Evolutionary conservation across 2,797 vertebrate species (phyloP).

Genomic region (Anguilla anguilla): DNA sequence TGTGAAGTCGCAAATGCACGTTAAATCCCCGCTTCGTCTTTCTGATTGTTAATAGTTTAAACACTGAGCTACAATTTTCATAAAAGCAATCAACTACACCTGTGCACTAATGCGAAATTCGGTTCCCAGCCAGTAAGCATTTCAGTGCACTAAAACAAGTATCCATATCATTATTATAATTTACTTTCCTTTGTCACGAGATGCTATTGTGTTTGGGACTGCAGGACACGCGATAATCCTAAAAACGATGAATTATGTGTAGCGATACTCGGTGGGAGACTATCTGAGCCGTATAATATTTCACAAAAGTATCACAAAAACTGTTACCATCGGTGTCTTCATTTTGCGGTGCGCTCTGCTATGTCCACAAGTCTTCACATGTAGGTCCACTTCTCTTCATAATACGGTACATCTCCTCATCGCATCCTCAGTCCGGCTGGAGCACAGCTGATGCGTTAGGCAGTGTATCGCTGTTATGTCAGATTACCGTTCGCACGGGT

Average conservation of each 20-base stretch:
- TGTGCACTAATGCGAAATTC: neutral
- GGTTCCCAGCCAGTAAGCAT: neutral
- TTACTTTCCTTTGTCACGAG: neutral
- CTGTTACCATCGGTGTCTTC: conserved; percentile 92
- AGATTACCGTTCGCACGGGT: conserved; percentile 62
- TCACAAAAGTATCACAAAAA: conserved; percentile 53
- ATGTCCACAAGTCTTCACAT: conserved; percentile 70
- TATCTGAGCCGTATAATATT: conserved; percentile 42
- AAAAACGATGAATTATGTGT: neutral
- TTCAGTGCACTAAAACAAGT: neutral
- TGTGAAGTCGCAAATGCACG: conserved; percentile 7
- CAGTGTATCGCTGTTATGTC: conserved; percentile 59
- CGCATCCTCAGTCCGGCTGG: conserved; percentile 26
- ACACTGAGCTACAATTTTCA: neutral
- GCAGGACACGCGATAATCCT: neutral
- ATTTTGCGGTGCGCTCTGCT: conserved; percentile 78
- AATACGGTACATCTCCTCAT: conserved; percentile 50
- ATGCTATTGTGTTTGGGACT: neutral
- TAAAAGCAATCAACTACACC: neutral
- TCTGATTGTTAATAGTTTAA: neutral
- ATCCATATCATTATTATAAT: neutral
- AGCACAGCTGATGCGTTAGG: conserved; percentile 30
- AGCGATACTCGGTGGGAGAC: neutral
- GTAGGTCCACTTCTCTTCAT: conserved; percentile 72
- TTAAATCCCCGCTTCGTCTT: neutral